phyloP scores from a whole-genome alignment of 35 echinoderm and acorn worm species.

The Heliocidaris erythrogramma region DNA sequence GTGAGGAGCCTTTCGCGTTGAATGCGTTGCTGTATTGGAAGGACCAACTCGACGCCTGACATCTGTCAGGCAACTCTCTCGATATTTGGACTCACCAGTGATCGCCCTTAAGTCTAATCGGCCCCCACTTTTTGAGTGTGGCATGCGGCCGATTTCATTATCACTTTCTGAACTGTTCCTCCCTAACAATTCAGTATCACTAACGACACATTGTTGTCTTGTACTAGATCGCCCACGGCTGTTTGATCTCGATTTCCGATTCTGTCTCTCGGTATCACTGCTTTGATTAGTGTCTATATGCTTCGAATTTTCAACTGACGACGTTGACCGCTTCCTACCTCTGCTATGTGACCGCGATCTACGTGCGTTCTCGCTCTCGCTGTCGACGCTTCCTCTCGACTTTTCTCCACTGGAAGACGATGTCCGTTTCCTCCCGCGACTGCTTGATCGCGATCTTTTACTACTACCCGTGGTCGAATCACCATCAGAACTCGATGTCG shows the following conservation, averaged over 20 bases:
- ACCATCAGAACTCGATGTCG: conserved; percentile 34
- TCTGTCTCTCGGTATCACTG: background rate
- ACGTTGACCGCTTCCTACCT: conserved; percentile 1
- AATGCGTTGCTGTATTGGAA: background rate
- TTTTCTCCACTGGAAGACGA: background rate
- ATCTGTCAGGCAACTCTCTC: conserved; percentile 25
- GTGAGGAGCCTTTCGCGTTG: background rate
- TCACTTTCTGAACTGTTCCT: conserved; percentile 24
- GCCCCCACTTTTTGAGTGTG: background rate
- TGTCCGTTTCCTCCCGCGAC: conserved; percentile 11
- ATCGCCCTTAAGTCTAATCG: background rate
- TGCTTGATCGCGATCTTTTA: conserved; percentile 14
- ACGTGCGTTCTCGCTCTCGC: background rate
- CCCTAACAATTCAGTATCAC: conserved; percentile 1
- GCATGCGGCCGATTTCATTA: background rate
- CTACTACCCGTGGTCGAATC: background rate
- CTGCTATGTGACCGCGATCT: conserved; percentile 2
- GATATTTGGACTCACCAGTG: conserved; percentile 20
- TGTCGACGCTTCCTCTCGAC: background rate
- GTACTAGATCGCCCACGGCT: background rate
- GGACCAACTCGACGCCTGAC: background rate
- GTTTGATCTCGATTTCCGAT: background rate
- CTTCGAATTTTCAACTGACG: background rate
- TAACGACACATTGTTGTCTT: background rate
- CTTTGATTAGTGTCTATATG: background rate